Evolutionary conservation across 2,797 vertebrate genomes (phyloP), one percentile per base, ranked within the genome.

Genomic region (Echeneis naucrates): DNA sequence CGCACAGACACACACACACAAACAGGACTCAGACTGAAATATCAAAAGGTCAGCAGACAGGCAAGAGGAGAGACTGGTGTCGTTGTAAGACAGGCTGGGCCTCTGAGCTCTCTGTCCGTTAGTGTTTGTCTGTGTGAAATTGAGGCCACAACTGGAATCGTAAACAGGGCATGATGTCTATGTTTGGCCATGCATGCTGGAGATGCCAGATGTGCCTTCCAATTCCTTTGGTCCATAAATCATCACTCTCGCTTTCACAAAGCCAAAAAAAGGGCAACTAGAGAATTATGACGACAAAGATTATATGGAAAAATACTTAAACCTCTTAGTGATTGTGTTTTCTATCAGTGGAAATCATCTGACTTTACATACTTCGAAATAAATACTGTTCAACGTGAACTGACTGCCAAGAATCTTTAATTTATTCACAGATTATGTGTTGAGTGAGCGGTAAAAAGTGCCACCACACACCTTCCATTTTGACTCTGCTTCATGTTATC

Each of bases 41-140:
- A 91, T 84, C 85, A 89, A 89, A 92, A 92, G 90, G 89, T 92
- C 87, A 93, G 65, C 3, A 40, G 53, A 82, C 56, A 83, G 66
- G 77, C 71, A 76, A 72, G 75, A 78, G 80, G 77, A 79, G 64
- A 84, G 73, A 65, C 63, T 59, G 61, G 80, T 87, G 84, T 80
- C 58, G 37, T 12, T 88, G 83, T 81, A 68, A 62, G 66, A 86
- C 76, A 80, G 83, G 40, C 65, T 56, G 53, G 76, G 68, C 70
- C 61, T 81, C 75, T 73, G 71, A 88, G 75, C 77, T 78, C 62
- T 73, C 70, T 83, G 87, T 86, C 72, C 71, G 55, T 42, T 19
- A 56, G 47, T 69, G 77, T 85, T 88, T 87, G 77, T 80, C 77
- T 83, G 66, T 57, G 66, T 72, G 64, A 83, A 83, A 88, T 81